Percentiles rank a stretch among this genome's conserved stretches.
Conservation (phyloP, 2,888 invertebrate species). For the Machimus atricapillus region DNA sequence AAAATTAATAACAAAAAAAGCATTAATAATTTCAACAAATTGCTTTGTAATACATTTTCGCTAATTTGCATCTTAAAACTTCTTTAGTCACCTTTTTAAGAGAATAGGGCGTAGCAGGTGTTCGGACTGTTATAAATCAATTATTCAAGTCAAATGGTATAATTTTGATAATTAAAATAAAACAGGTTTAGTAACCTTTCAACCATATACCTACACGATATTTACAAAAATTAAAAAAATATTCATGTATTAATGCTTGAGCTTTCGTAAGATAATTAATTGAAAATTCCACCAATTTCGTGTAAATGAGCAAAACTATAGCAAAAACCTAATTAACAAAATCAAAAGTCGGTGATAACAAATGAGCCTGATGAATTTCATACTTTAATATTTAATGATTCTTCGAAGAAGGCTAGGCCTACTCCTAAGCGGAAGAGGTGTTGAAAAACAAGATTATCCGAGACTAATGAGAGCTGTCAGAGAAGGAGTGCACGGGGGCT, state of each 20-base stretch:
- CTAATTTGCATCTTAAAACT: too few species aligned
- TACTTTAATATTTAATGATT: background rate
- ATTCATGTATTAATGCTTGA: background rate
- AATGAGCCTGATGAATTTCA: background rate
- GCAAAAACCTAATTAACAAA: background rate
- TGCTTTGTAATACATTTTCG: too few species aligned
- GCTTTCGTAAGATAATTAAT: background rate
- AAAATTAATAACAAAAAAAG: too few species aligned
- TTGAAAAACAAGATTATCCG: constrained; percentile 14
- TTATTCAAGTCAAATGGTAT: background rate
- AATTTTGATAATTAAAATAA: background rate
- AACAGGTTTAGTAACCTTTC: background rate
- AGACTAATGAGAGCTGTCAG: constrained; percentile 7
- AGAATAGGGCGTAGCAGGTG: too few species aligned
- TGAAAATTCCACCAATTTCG: background rate
- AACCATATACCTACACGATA: too few species aligned
- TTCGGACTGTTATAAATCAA: background rate
- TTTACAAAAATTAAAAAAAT: background rate
- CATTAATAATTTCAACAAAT: too few species aligned
- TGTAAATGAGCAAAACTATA: background rate
- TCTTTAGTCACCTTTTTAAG: too few species aligned
- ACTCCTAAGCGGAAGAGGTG: constrained; percentile 3
- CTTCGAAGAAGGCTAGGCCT: background rate
- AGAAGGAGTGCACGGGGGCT: background rate
- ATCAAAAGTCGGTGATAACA: background rate